Conservation (phyloP, 2,888 invertebrate species). For the Auanema freiburgensis region DNA sequence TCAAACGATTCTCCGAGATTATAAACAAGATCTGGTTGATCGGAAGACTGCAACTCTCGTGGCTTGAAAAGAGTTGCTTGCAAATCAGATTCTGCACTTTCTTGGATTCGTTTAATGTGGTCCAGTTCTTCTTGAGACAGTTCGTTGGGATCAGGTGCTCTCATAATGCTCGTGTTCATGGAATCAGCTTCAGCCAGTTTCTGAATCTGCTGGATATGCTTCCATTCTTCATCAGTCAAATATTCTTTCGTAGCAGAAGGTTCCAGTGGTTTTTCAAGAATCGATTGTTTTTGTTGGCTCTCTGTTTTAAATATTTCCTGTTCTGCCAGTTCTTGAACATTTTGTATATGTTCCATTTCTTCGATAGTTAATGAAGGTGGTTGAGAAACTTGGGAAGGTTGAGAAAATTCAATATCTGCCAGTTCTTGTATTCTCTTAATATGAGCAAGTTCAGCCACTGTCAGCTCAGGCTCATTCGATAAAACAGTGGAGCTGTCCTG, state of each 20-base stretch:
- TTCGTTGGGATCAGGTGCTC: background rate
- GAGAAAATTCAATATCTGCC: conserved; percentile 23
- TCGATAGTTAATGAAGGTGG: conserved; percentile 35
- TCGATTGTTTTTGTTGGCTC: background rate
- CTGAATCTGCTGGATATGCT: conserved; percentile 36
- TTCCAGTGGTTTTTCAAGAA: background rate
- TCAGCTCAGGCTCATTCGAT: conserved; percentile 24
- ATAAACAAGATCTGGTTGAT: background rate
- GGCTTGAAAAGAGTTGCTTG: background rate
- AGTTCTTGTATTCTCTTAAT: conserved; percentile 30
- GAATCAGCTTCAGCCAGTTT: conserved; percentile 26
- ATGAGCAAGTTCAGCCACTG: conserved; percentile 37
- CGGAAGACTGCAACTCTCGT: background rate
- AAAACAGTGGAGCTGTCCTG: too few species aligned
- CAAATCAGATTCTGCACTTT: conserved; percentile 9
- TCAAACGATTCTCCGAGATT: too few species aligned
- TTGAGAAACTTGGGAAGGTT: background rate
- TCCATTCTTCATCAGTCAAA: conserved; percentile 16
- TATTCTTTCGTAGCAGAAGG: too few species aligned
- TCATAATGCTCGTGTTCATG: conserved; percentile 3
- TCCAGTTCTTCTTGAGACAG: conserved; percentile 30
- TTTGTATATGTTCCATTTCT: conserved; percentile 44
- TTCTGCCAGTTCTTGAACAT: background rate
- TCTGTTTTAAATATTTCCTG: background rate
- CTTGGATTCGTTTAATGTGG: conserved; percentile 18